These are phyloP conservation scores for Arvicanthis niloticus DNA, from an alignment of 2,113 vertebrate genomes.

Conservation along the genomic window DNA sequence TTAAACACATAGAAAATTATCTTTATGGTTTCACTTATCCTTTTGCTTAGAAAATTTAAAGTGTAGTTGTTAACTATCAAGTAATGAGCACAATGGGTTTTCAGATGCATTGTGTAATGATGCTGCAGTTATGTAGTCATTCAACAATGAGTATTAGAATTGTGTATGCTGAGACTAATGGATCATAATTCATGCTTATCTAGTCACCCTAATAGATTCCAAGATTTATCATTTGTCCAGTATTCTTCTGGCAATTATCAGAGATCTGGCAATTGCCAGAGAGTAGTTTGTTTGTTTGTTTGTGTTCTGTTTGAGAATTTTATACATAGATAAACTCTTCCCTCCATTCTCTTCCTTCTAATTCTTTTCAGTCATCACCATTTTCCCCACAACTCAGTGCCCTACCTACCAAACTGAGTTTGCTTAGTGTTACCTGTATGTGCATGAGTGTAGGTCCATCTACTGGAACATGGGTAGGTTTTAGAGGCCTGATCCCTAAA, in stretches of 20 bases:
- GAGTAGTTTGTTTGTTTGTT: background rate
- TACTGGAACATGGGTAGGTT: background rate
- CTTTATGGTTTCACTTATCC: background rate
- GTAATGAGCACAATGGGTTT: background rate
- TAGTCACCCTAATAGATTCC: background rate
- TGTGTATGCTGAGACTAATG: background rate
- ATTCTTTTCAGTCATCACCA: background rate
- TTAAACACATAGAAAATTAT: background rate
- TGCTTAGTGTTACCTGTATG: background rate
- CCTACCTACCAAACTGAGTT: no score
- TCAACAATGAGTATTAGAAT: background rate
- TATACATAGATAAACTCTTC: background rate
- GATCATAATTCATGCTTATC: background rate
- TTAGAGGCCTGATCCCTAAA: background rate
- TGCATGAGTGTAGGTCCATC: no score
- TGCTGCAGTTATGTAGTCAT: background rate
- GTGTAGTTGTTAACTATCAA: background rate
- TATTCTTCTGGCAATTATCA: background rate
- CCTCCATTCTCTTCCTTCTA: background rate
- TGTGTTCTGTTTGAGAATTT: background rate
- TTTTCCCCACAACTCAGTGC: background rate
- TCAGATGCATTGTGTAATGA: background rate
- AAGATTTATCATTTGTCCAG: background rate
- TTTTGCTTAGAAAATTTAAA: background rate
- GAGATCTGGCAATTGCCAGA: background rate